Evolutionary conservation across 2,888 invertebrate species (phyloP).

Genomic region (Hirtodrosophila cameraria): DNA sequence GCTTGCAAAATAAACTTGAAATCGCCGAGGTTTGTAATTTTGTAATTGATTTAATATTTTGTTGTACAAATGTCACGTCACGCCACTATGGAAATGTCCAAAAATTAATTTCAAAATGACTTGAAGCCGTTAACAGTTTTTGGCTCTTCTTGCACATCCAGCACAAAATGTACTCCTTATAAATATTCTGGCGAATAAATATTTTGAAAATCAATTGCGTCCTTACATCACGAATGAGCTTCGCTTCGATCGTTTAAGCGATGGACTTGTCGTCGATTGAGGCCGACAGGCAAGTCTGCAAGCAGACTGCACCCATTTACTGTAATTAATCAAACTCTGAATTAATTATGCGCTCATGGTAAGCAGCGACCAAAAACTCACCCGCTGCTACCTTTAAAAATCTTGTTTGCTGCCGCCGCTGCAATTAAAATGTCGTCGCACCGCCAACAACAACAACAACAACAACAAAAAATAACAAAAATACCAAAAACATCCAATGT

Average conservation of each 20-base stretch:
- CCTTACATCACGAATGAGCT: not conserved
- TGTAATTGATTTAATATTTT: too few relatives aligned
- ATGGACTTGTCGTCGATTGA: constrained; percentile 1
- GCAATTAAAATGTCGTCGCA: constrained; percentile 64
- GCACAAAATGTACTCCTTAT: too few relatives aligned
- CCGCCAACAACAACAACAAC: constrained; percentile 25
- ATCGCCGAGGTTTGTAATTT: too few relatives aligned
- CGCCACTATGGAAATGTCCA: too few relatives aligned
- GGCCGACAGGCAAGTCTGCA: not conserved
- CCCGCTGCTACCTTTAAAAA: constrained; percentile 13
- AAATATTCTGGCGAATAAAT: too few relatives aligned
- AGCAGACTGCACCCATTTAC: constrained; percentile 23
- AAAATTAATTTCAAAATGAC: not conserved
- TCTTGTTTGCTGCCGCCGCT: constrained; percentile 7
- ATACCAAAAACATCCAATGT: constrained; percentile 7
- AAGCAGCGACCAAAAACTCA: constrained; percentile 11
- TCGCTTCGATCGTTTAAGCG: not conserved
- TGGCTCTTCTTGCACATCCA: not conserved
- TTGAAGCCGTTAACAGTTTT: not conserved
- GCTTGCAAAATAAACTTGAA: too few relatives aligned
- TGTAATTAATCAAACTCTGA: constrained; percentile 72
- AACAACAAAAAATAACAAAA: not conserved
- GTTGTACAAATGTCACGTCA: too few relatives aligned
- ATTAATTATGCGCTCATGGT: constrained; percentile 65
- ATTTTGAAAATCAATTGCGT: not conserved